phyloP scores from a whole-genome alignment of 2,113 vertebrate genomes.

The Tringa solitaria region DNA sequence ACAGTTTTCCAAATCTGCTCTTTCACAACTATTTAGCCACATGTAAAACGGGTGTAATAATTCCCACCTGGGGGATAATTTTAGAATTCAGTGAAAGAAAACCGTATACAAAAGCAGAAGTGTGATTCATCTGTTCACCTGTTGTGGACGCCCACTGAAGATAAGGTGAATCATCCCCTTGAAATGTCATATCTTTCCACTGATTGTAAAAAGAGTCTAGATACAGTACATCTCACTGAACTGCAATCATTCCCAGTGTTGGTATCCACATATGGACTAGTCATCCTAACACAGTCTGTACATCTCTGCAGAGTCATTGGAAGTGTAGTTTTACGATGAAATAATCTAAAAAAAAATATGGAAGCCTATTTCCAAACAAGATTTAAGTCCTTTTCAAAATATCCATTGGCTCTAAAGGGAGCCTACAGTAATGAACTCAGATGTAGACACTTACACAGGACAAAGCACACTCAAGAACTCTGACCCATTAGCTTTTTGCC shows the following conservation, averaged over 20 bases:
- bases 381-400: not conserved
- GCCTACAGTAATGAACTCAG: not conserved
- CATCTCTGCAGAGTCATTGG: not conserved
- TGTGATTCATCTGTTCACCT: not conserved
- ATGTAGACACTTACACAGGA: not conserved
- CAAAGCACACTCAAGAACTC: not conserved
- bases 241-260: not conserved
- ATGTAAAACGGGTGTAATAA: not conserved
- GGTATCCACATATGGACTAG: not conserved
- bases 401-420: not conserved
- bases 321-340: not conserved
- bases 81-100: not conserved
- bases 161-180: not conserved
- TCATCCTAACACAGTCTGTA: not conserved
- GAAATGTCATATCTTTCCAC: not conserved
- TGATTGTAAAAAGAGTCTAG: not conserved
- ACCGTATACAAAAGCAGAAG: not conserved
- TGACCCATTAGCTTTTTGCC: not conserved
- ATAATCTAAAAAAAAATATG: not conserved
- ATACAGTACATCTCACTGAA: not conserved
- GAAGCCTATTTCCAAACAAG: not conserved
- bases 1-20: not conserved
- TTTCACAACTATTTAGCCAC: not conserved
- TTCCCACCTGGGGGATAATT: not conserved
- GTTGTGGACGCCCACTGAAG: not conserved